Conservation (phyloP, 2,797 vertebrate genomes). For the Esox masquinongy region DNA sequence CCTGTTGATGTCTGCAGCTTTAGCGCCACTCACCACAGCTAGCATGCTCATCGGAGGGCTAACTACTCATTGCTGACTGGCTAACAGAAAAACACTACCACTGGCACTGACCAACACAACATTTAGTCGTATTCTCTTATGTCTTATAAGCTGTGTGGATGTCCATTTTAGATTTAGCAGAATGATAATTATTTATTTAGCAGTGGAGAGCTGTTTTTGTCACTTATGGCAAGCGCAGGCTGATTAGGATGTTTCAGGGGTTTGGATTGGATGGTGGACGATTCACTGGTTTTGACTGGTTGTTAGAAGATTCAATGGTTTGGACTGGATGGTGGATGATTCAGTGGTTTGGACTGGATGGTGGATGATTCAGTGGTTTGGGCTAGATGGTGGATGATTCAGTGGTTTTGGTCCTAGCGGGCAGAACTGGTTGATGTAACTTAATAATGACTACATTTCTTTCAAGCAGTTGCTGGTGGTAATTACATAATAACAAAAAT, state of each 20-base stretch:
- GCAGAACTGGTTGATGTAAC: too few species aligned
- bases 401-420: too few species aligned
- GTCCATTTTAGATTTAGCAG: conserved; percentile 8
- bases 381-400: too few species aligned
- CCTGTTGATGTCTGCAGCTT: neutral
- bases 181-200: conserved; percentile 1
- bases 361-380: too few species aligned
- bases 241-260: conserved; percentile 9
- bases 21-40: neutral
- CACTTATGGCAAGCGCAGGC: neutral
- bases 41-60: neutral
- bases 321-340: too few species aligned
- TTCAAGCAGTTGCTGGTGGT: too few species aligned
- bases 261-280: neutral
- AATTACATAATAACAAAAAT: too few species aligned
- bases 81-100: neutral
- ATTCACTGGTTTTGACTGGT: conserved; percentile 10
- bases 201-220: conserved; percentile 9
- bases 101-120: neutral
- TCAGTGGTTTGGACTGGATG: too few species aligned
- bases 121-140: neutral
- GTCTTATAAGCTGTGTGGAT: conserved; percentile 21
- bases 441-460: too few species aligned
- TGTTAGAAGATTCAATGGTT: too few species aligned
- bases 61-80: neutral